phyloP scores from a whole-genome alignment of 2,113 vertebrate species.

The Hepsetus odoe region DNA sequence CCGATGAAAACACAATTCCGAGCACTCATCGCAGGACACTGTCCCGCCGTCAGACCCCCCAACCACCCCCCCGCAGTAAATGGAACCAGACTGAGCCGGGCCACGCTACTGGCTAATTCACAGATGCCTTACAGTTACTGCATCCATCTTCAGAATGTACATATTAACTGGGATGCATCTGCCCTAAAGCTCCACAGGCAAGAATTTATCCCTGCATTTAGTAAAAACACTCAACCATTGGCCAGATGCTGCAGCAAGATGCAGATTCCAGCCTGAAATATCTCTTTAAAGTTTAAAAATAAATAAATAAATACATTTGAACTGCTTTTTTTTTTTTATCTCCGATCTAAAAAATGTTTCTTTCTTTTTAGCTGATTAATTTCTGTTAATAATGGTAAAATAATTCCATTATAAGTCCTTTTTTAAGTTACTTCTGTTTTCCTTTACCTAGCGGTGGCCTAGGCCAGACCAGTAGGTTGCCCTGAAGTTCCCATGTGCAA shows the following conservation, averaged over 20 bases:
- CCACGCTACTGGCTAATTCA: not conserved
- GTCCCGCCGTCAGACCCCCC: not conserved
- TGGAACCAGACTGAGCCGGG: not conserved
- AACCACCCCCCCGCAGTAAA: not conserved
- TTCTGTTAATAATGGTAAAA: not conserved
- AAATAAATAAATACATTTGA: no score
- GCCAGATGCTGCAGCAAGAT: not conserved
- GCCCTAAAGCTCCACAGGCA: no score
- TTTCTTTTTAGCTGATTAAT: not conserved
- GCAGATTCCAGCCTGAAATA: not conserved
- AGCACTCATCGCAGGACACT: not conserved
- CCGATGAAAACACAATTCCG: slow-evolving; percentile 53
- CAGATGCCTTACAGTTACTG: not conserved
- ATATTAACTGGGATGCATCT: not conserved
- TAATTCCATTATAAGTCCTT: slow-evolving; percentile 4
- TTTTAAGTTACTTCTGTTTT: slow-evolving; percentile 1
- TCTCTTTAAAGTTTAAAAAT: no score
- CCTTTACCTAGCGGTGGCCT: no score
- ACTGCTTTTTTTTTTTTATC: not conserved
- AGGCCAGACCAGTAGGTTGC: no score
- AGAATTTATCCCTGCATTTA: no score
- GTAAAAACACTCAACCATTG: not conserved
- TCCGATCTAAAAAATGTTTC: not conserved
- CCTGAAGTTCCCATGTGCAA: no score
- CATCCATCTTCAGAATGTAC: not conserved